These are phyloP conservation scores for Nematostella vectensis DNA, from an alignment of 92 coral and sea anemone species.

Conservation along the genomic window DNA sequence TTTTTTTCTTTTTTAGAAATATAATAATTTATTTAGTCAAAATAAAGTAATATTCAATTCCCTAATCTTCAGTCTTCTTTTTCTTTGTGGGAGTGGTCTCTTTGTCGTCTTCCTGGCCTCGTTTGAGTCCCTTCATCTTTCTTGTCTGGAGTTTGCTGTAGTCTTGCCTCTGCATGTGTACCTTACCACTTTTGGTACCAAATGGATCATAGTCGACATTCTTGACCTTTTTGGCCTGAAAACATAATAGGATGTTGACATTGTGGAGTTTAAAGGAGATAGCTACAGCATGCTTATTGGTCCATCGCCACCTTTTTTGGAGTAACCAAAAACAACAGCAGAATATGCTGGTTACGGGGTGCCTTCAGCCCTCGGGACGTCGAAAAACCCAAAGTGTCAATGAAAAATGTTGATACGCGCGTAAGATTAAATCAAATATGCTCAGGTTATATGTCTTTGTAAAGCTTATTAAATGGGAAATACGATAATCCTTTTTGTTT, in stretches of 20 bases:
- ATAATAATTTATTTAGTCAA: too few relatives aligned
- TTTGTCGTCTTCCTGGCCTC: constrained; percentile 28
- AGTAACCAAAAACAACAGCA: constrained; percentile 1
- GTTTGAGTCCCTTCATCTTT: constrained; percentile 87
- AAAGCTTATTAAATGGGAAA: too few relatives aligned
- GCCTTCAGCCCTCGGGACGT: too few relatives aligned
- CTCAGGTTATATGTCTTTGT: too few relatives aligned
- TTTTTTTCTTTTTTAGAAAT: too few relatives aligned
- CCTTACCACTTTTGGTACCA: constrained; percentile 87
- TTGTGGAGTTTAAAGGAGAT: neutral
- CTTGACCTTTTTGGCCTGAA: constrained; percentile 85
- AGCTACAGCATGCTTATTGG: neutral
- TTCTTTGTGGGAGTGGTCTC: constrained; percentile 9
- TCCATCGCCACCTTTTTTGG: neutral
- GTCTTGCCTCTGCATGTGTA: constrained; percentile 95
- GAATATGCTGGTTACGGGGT: too few relatives aligned
- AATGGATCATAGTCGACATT: constrained; percentile 70
- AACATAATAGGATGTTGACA: neutral
- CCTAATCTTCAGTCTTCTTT: constrained; percentile 33
- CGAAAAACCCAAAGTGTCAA: too few relatives aligned
- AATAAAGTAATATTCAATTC: too few relatives aligned
- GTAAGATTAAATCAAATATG: too few relatives aligned
- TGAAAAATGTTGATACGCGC: too few relatives aligned
- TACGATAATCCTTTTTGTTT: too few relatives aligned
- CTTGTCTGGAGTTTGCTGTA: constrained; percentile 85